phyloP scores from a whole-genome alignment of 2,797 vertebrate genomes.

The Halcyon badia region DNA sequence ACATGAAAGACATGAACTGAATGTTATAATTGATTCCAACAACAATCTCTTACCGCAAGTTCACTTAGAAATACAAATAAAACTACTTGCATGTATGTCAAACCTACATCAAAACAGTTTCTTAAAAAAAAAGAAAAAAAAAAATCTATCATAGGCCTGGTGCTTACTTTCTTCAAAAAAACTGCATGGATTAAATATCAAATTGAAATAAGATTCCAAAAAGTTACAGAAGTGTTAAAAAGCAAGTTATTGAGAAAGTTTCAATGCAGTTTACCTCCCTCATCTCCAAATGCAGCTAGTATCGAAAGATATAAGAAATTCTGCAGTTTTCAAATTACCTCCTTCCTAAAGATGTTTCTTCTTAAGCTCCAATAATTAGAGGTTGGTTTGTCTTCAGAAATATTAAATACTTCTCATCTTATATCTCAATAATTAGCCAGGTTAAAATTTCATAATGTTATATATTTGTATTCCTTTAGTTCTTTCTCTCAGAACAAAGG shows the following conservation, averaged over 20 bases:
- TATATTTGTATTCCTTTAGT: not conserved
- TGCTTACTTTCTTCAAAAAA: not conserved
- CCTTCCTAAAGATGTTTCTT: not conserved
- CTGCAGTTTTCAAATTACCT: not conserved
- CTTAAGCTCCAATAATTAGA: not conserved
- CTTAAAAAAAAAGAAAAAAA: not conserved
- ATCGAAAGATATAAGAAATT: not conserved
- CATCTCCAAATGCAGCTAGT: not conserved
- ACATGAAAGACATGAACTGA: not conserved
- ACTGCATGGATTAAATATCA: not conserved
- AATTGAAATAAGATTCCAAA: not conserved
- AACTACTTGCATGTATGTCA: not conserved
- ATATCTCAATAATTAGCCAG: not conserved
- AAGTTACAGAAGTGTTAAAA: not conserved
- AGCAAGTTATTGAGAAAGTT: not conserved
- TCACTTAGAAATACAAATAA: not conserved
- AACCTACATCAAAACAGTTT: not conserved
- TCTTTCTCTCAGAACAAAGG: not conserved
- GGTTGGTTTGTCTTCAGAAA: not conserved
- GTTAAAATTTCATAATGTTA: not conserved
- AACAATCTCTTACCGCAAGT: not conserved
- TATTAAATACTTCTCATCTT: not conserved
- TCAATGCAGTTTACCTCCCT: not conserved
- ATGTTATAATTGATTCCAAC: not conserved
- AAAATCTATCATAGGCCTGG: not conserved